phyloP scores from a whole-genome alignment of 2,797 vertebrate species.

The Mastacembelus armatus region DNA sequence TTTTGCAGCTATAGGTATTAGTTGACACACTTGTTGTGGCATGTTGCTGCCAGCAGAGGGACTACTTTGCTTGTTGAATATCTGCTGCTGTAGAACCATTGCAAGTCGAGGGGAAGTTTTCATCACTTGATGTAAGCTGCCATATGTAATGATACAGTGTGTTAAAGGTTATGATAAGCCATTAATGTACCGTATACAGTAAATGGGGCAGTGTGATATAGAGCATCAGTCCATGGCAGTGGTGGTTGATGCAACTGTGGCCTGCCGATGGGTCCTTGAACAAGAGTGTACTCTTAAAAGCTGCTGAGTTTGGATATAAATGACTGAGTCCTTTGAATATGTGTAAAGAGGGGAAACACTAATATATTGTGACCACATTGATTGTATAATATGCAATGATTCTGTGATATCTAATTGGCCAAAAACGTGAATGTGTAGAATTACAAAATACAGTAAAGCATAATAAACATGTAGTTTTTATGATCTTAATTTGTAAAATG shows the following conservation, averaged over 20 bases:
- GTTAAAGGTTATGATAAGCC: constrained; percentile 3
- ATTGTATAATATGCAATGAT: background rate
- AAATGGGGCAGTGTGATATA: background rate
- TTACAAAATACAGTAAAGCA: background rate
- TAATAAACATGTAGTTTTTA: background rate
- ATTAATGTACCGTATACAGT: constrained; percentile 23
- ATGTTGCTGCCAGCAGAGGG: constrained; percentile 70
- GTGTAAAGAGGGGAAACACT: background rate
- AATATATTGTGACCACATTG: background rate
- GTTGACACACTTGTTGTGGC: constrained; percentile 12
- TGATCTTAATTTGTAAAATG: background rate
- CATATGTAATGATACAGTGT: constrained; percentile 1
- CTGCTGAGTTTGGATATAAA: background rate
- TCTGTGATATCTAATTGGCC: too few relatives aligned
- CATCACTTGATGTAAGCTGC: constrained; percentile 20
- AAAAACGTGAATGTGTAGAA: background rate
- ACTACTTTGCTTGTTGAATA: constrained; percentile 9
- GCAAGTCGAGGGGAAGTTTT: constrained; percentile 3
- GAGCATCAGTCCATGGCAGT: constrained; percentile 5
- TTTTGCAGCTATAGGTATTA: background rate
- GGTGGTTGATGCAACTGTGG: constrained; percentile 9
- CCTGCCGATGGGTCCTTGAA: constrained; percentile 18
- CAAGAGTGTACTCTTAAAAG: constrained; percentile 12
- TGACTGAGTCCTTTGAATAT: background rate
- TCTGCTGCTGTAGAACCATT: constrained; percentile 4